Evolutionary conservation across 2,888 invertebrate species (phyloP), one percentile per base, ranked within the genome.

Genomic region (Cerceris rybyensis): DNA sequence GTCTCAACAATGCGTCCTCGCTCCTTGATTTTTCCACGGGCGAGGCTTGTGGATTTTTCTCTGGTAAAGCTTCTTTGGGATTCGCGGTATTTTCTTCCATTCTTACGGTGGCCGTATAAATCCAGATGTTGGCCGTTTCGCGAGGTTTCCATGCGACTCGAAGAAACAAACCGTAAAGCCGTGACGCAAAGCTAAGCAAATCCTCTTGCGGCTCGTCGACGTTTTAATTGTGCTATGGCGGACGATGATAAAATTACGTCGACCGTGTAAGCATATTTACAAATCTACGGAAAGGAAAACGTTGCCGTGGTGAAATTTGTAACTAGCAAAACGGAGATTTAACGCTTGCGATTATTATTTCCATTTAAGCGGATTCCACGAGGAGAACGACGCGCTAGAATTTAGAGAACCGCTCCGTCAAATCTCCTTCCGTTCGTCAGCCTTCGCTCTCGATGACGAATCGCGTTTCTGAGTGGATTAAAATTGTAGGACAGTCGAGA

Each of bases 191-290:
- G 54, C 11, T 60, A 28, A 11, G 66, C 58, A 54, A 60, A 17
- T 46, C 70, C 71, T 14, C 41, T 13, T 42, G 70, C 54, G 60
- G 75, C 59, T 60, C 64, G 75, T 75, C 65, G 75, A 70, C 70
- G 46, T 71, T 70, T 75, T 70, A 75, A 75, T 75, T 75, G 71
- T 64, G 42, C 49, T n/a, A 64, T 17, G 46, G 50, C 50, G 50
- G 41, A 42, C 55, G 39, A 43, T 54, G 17, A 61, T 63, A 50
- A 64, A 70, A 70, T 74, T 63, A 55, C 57, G 61, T 14, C 8
- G 13, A 59, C 16, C 60, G 70, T 43, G 70, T 70, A 63, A 61
- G 60, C 60, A 43, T 60, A 74, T 49, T 70, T 14, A 28, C 4
- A 28, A 28, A 28, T 28, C 28, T 28, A 28, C 28, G 28, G 28